Base-by-base conservation (phyloP, 30 jellyfish, hydroid and myxozoan species). In the Catostylus mosaicus region DNA sequence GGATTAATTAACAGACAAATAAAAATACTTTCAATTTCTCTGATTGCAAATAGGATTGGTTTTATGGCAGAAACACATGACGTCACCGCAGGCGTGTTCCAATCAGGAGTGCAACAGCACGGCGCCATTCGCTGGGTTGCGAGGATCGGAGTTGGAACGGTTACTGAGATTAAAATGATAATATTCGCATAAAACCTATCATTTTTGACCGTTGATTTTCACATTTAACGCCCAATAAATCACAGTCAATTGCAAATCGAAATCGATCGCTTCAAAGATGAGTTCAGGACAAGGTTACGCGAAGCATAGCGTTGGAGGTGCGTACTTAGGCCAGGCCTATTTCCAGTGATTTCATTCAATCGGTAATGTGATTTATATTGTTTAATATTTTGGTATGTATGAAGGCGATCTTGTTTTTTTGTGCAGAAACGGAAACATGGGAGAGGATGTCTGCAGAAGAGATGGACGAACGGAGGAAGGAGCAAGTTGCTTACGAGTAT, bases 401-500 rank as follows among this genome's bases (percentile, higher is more conserved):
- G 60, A 36, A 16, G n/a, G 50, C 37, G 36, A 24, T 82, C 38
- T 59, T 23, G n/a, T 35, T 40, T 19, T 82, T 50, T 22, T 32
- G 60, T 57, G 34, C 75, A 92, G 98, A 92, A 61, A 92, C 88
- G 23, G 96, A 92, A 65, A 82, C 96, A 57, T 96, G 95, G 85
- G 96, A 92, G 65, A 66, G 98, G 1, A 62, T 87, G 88, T 88
- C 99, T 18, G 97, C 95, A 30, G 97, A 94, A 51, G 95, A 83
- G 82, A 94, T 94, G 99, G 99, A 94, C 91, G 99, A 88, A 61
- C 67, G 94, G 38, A 77, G 99, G 66, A 88, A 88, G 77, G 97
- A 83, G 67, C 99, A 94, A 85, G 94, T 88, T 61, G 99, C 99
- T 29, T 95, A 95, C 77, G 99, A 95, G 75, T 95, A 95, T 70